Evolutionary conservation across 2,797 vertebrate genomes (phyloP).

Genomic region (Discoglossus pictus): DNA sequence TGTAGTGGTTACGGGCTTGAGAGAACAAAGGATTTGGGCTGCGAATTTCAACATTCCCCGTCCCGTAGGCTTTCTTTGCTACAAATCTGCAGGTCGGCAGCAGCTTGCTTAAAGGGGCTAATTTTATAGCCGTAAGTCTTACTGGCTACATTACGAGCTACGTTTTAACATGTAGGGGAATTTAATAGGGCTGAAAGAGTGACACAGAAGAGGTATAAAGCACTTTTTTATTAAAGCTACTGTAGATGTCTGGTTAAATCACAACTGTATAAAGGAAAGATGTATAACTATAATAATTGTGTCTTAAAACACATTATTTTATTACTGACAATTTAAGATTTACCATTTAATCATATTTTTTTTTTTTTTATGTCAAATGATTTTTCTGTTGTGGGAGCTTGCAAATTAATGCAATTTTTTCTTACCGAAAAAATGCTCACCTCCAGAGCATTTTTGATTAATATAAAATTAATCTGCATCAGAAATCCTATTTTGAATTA

Average conservation of each 20-base stretch:
- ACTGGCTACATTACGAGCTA: too few species aligned
- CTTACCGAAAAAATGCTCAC: slow-evolving; percentile 17
- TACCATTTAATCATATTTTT: slow-evolving; percentile 18
- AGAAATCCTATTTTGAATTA: slow-evolving; percentile 47
- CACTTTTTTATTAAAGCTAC: too few species aligned
- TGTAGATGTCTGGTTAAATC: not conserved
- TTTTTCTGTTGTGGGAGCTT: slow-evolving; percentile 27
- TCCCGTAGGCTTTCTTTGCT: too few species aligned
- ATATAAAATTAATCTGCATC: slow-evolving; percentile 44
- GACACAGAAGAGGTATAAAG: too few species aligned
- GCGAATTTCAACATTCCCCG: too few species aligned
- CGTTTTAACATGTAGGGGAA: too few species aligned
- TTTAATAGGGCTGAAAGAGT: too few species aligned
- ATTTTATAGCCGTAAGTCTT: too few species aligned
- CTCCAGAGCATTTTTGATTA: slow-evolving; percentile 38
- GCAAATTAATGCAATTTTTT: slow-evolving; percentile 37
- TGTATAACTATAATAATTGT: slow-evolving; percentile 9
- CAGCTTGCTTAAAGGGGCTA: too few species aligned
- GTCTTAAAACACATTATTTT: slow-evolving; percentile 12
- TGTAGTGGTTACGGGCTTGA: too few species aligned
- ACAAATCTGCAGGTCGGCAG: too few species aligned
- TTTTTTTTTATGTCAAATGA: slow-evolving; percentile 43
- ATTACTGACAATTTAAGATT: slow-evolving; percentile 13
- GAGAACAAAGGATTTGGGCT: too few species aligned
- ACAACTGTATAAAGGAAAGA: slow-evolving; percentile 20